Evolutionary conservation across 2,888 invertebrate genomes (phyloP), one percentile per base, ranked within the genome.

Genomic region (Eristalis pertinax): DNA sequence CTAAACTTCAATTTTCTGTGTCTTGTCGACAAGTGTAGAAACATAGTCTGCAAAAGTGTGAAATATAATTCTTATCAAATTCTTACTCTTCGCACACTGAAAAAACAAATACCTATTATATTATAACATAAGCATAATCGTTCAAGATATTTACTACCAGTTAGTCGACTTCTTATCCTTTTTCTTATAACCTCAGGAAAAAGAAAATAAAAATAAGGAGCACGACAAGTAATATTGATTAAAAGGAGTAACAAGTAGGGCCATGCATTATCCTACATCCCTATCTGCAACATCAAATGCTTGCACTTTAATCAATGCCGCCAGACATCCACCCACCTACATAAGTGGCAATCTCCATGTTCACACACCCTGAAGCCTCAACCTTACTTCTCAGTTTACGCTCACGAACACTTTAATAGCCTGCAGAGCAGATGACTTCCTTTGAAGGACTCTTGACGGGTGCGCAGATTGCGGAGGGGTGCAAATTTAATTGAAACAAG

Each of bases 301-400:
- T 86, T 67, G 62, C 77, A 70, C 86, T 78, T 86, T 72, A 86
- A 86, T 82, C 75, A 50, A 29, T 64, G 86, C 82, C 86, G 86
- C 70, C 67, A 79, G 70, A 63, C 58, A 79, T 84, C 75, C 87
- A 83, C 87, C 87, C 83, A 87, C 87, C 87, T 79, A 87, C 87
- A 72, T 84, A 87, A 84, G 84, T 83, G 65, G 83, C 83, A 83
- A 80, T 87, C 75, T 87, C 73, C 63, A 92, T 92, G 92, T 92
- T 92, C 92, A 92, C 92, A 92, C 91, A 92, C 91, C 92, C 92
- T 90, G 90, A 86, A 91, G 92, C 90, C 90, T 91, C 90, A 90
- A 91, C 91, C 90, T 91, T 90, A 91, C 92, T 91, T 92, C 89
- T 90, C 89, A 81, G 68, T 29, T 43, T 56, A 38, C 62, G 35